Percentiles rank a stretch among this genome's conserved stretches.
These are phyloP conservation scores for Euphydryas editha DNA, from an alignment of 2,888 invertebrate species.

Conservation along the genomic window DNA sequence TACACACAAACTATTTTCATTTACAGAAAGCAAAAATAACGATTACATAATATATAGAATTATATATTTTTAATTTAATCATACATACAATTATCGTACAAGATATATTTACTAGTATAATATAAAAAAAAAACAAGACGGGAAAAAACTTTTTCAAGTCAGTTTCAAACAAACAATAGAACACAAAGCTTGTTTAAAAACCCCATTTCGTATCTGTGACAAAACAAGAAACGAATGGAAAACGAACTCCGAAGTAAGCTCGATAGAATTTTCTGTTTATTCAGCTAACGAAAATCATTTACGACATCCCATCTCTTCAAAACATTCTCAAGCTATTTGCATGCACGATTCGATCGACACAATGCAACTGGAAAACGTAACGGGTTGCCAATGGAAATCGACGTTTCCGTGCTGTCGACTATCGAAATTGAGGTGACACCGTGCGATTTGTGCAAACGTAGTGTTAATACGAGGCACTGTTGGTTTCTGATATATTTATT, in stretches of 20 bases:
- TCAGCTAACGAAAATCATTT: constrained; percentile 31
- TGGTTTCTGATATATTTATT: neutral
- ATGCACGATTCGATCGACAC: constrained; percentile 34
- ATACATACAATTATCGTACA: too few relatives aligned
- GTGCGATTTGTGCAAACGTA: constrained; percentile 14
- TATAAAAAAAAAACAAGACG: neutral
- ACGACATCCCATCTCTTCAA: constrained; percentile 27
- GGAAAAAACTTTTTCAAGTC: neutral
- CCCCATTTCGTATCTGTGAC: neutral
- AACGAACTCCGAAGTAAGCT: neutral
- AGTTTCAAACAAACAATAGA: neutral
- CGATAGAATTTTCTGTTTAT: constrained; percentile 12
- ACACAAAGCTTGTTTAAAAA: neutral
- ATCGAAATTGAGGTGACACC: constrained; percentile 23
- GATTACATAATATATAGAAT: too few relatives aligned
- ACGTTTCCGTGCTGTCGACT: constrained; percentile 19
- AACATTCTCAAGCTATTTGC: constrained; percentile 31
- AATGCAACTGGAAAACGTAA: constrained; percentile 31
- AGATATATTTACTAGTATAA: neutral
- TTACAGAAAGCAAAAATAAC: too few relatives aligned
- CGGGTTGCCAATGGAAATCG: constrained; percentile 34
- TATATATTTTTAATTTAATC: too few relatives aligned
- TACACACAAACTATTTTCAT: too few relatives aligned
- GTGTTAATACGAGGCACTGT: constrained; percentile 4
- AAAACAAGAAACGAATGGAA: constrained; percentile 1